Evolutionary conservation across 2,113 vertebrate species (phyloP), one percentile per base, ranked within the genome.

Genomic region (Lophotis ruficrista): DNA sequence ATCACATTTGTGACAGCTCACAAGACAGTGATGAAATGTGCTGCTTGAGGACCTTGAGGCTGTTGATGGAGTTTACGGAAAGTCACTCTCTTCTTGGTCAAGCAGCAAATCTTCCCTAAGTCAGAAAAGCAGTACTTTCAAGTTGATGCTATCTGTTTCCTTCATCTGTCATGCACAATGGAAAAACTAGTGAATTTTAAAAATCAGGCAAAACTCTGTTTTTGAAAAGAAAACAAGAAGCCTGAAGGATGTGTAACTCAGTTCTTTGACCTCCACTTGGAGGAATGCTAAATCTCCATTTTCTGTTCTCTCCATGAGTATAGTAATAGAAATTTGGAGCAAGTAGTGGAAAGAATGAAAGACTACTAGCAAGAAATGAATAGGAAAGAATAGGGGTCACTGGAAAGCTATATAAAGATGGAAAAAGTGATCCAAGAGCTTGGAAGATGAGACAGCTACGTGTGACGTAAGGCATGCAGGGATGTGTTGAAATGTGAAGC

Each of bases 301-400:
- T 84, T 93, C 66, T 77, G 61, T 50, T 31, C 23, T 81, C 56
- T 77, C 15, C 5, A 0, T 66, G 50, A 94, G 50, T 43, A 61
- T 10, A 43, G 80, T 71, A 83, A 69, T 87, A 93, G 83, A 93
- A 93, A 64, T 87, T 77, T 96, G 96, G 96, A 96, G 28, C 51
- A 76, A n/a, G n/a, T 56, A 83, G 66, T 96, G 91, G 91, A 98
- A 97, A 97, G 87, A 96, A 95, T 51, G 35, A 94, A 93, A 85
- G 38, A 30, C 85, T 92, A 35, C 71, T 94, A 76, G 72, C 60
- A 82, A 90, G 69, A 84, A 64, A 53, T 66, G 18, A 90, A 37
- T 87, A 89, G 89, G 83, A 87, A 93, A 90, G 80, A 90, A 93
- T 76, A 97, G 38, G 47, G 87, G 83, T 94, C 84, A 96, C 25